Percentiles rank a stretch among this genome's conserved stretches.
Conservation (phyloP, 2,113 vertebrate species). For the Lota lota region DNA sequence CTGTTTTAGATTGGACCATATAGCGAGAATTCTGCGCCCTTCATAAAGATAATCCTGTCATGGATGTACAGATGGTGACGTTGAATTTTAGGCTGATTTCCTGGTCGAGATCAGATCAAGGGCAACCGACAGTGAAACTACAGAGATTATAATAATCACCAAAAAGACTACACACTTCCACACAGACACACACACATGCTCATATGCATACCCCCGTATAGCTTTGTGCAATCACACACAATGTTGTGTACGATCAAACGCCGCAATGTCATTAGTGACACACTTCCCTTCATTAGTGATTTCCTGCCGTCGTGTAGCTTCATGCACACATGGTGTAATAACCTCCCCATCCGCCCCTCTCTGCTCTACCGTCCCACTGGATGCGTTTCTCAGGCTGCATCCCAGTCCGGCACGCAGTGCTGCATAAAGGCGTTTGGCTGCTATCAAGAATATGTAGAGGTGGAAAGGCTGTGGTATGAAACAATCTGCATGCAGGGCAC, state of each 20-base stretch:
- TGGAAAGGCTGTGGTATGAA: no score
- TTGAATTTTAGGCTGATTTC: slow-evolving; percentile 64
- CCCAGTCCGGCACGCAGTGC: not conserved
- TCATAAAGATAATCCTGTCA: slow-evolving; percentile 60
- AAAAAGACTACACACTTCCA: slow-evolving; percentile 23
- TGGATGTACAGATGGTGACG: slow-evolving; percentile 59
- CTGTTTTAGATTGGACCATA: slow-evolving; percentile 44
- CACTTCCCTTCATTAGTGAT: slow-evolving; percentile 13
- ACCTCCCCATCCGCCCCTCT: slow-evolving; percentile 35
- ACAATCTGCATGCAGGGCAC: no score
- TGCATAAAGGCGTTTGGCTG: not conserved
- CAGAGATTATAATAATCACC: slow-evolving; percentile 62
- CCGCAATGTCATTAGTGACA: slow-evolving; percentile 31
- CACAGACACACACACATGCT: not conserved
- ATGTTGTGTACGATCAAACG: slow-evolving; percentile 1
- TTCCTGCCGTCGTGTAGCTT: slow-evolving; percentile 2
- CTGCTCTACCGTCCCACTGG: slow-evolving; percentile 8
- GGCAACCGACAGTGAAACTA: slow-evolving; percentile 48
- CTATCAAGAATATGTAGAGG: not conserved
- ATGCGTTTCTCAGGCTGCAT: slow-evolving; percentile 13
- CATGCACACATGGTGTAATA: slow-evolving; percentile 19
- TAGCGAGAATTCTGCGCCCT: slow-evolving; percentile 35
- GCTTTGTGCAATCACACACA: slow-evolving; percentile 5
- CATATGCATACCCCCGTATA: slow-evolving; percentile 9
- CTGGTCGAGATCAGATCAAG: slow-evolving; percentile 54